Base-by-base conservation (phyloP, 1,140 invertebrate genomes). In the Pogonognathellus flavescens region DNA sequence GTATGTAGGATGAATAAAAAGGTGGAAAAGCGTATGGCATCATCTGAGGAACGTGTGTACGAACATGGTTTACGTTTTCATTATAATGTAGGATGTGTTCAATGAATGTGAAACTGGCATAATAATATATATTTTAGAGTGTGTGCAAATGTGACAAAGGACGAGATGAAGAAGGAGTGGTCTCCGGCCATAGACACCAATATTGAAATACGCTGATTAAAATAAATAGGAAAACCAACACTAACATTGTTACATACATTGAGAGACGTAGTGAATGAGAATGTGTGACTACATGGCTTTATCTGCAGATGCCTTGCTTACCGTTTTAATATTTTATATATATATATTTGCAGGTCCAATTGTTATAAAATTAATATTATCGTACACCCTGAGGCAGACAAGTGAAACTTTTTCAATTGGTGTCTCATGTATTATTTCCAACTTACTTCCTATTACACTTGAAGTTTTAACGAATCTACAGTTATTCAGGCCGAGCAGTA, bases 401-500 rank as follows among this genome's bases (percentile, higher is more conserved):
- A 76, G 70, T 50, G 62, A 66, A 76, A 76, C 41, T 76, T 76
- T 76, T 76, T 76, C 70, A 76, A 76, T 76, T 76, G 70, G 70
- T 50, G 41, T 76, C 70, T 76, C 66, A 72, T 72, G 66, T 72
- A 9, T 57, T 14, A 13, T n/a, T 31, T n/a, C 70, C n/a, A 16
- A 41, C 62, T 66, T 66, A 25, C 62, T 66, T 66, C 62, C 62
- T 66, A 60, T 60, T 60, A 16, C 25, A 76, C 16, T 49, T 76
- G 70, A 76, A 76, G 70, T 41, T 76, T 76, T 76, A 76, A 49
- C 49, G 41, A 76, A 49, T 76, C 70, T 49, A 76, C 70, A n/a
- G 70, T 76, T 76, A 76, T 50, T 76, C n/a, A 76, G 70, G 70
- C 41, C 41, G 70, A 31, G 70, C 31, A 50, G 70, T 41, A 76